A percentile compares a stretch with the other conserved stretches of the same genome.
Conservation (phyloP, 2,888 invertebrate species). For the Melolontha melolontha region DNA sequence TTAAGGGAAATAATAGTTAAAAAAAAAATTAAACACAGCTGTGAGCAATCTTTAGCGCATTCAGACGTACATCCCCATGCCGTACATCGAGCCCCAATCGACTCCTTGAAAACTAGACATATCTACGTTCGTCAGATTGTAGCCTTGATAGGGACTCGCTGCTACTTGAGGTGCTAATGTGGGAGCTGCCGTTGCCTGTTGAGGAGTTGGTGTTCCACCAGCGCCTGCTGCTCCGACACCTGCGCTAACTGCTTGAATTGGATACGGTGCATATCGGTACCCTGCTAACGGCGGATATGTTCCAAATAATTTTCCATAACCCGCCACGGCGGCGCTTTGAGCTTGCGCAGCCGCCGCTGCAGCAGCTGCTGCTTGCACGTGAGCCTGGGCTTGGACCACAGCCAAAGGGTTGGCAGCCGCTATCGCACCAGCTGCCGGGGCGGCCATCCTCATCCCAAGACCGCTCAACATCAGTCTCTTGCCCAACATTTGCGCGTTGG, state of each 20-base stretch:
- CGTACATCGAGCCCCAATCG: constrained; percentile 93
- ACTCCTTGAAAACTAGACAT: constrained; percentile 94
- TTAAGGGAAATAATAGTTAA: constrained; percentile 41
- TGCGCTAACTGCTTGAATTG: constrained; percentile 67
- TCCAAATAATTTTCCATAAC: constrained; percentile 76
- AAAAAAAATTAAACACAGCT: constrained; percentile 39
- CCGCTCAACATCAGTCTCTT: constrained; percentile 79
- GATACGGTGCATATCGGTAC: constrained; percentile 75
- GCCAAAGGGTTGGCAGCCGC: constrained; percentile 73
- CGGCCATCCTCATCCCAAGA: constrained; percentile 75
- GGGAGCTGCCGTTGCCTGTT: constrained; percentile 72
- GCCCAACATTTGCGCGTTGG: constrained; percentile 74
- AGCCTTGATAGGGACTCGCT: constrained; percentile 79
- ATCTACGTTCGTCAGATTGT: constrained; percentile 89
- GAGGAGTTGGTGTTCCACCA: constrained; percentile 64
- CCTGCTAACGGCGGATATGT: constrained; percentile 71
- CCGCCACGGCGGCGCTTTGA: constrained; percentile 72
- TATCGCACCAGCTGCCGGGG: constrained; percentile 67
- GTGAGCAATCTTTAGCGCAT: constrained; percentile 55
- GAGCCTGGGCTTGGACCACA: constrained; percentile 65
- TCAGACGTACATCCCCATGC: constrained; percentile 93
- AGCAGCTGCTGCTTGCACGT: constrained; percentile 64
- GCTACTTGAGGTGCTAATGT: constrained; percentile 74
- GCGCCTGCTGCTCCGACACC: constrained; percentile 66
- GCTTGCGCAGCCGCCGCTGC: constrained; percentile 72